A percentile compares a stretch with the other conserved stretches of the same genome.
Evolutionary conservation across 1,140 invertebrate species (phyloP).

Genomic region (Andricus grossulariae): DNA sequence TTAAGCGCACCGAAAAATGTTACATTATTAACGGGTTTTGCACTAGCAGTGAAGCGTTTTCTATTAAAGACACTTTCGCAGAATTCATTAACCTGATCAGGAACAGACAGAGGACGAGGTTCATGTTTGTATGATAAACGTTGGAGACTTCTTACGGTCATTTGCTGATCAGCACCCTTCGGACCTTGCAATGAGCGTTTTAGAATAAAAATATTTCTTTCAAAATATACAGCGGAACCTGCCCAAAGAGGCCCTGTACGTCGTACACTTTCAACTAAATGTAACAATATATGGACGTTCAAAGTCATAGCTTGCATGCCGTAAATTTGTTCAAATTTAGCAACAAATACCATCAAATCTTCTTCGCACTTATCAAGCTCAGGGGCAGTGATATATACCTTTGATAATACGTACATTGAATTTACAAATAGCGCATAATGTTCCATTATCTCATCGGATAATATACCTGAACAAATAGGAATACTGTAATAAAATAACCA

Average conservation of each 20-base stretch:
- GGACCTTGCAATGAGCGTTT: no score
- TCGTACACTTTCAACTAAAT: constrained; percentile 35
- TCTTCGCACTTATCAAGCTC: constrained; percentile 33
- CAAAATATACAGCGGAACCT: no score
- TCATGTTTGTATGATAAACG: no score
- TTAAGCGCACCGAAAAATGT: no score
- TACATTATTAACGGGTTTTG: no score
- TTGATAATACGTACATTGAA: constrained; percentile 33
- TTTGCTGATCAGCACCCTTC: no score
- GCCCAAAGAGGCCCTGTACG: constrained; percentile 36
- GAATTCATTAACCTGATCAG: no score
- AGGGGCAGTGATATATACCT: constrained; percentile 25
- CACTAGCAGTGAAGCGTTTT: no score
- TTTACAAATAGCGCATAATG: constrained; percentile 38
- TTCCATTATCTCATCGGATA: constrained; percentile 26
- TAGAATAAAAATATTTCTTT: no score
- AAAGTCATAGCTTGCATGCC: constrained; percentile 34
- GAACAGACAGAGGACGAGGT: no score
- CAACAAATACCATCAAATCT: constrained; percentile 38
- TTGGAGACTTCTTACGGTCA: no score
- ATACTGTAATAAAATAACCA: constrained; percentile 42
- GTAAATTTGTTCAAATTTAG: constrained; percentile 31
- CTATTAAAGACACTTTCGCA: no score
- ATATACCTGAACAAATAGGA: constrained; percentile 31
- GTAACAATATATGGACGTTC: constrained; percentile 38